A percentile compares a stretch with the other conserved stretches of the same genome.
Conservation (phyloP, 1,140 invertebrate genomes). For the Leptopilina clavipes region DNA sequence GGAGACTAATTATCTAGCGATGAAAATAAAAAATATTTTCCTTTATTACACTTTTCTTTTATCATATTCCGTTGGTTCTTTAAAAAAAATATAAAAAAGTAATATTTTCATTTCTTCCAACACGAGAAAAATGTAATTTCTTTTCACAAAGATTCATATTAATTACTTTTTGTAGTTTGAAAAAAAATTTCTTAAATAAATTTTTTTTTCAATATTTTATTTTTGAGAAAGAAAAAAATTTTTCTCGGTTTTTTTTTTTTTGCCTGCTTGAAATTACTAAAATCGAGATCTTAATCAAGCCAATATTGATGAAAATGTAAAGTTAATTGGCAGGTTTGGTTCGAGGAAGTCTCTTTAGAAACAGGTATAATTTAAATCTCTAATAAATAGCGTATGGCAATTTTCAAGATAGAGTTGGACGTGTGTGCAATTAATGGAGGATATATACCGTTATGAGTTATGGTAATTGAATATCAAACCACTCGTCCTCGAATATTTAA, state of each 20-base stretch:
- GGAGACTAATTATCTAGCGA: not conserved
- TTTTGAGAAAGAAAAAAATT: not conserved
- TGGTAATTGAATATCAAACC: constrained; percentile 8
- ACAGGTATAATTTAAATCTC: constrained; percentile 17
- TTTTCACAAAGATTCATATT: no score
- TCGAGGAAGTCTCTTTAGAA: constrained; percentile 9
- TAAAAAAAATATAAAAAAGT: no score
- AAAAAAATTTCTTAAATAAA: no score
- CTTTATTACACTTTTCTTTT: no score
- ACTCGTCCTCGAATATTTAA: constrained; percentile 1
- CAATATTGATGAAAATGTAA: constrained; percentile 15
- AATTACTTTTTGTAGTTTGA: no score
- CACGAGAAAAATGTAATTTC: no score
- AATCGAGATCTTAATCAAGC: constrained; percentile 5
- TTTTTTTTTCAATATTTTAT: not conserved
- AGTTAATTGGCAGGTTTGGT: not conserved
- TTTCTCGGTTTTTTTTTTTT: not conserved
- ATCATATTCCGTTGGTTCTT: no score
- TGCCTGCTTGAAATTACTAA: not conserved
- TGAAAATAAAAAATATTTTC: not conserved
- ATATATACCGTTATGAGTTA: constrained; percentile 17
- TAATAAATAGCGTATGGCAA: constrained; percentile 3
- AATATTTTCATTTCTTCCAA: no score
- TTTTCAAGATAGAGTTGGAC: constrained; percentile 29
- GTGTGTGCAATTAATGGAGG: constrained; percentile 24